These are phyloP conservation scores for Melanostoma mellinum DNA, from an alignment of 2,888 invertebrate genomes.

Conservation along the genomic window DNA sequence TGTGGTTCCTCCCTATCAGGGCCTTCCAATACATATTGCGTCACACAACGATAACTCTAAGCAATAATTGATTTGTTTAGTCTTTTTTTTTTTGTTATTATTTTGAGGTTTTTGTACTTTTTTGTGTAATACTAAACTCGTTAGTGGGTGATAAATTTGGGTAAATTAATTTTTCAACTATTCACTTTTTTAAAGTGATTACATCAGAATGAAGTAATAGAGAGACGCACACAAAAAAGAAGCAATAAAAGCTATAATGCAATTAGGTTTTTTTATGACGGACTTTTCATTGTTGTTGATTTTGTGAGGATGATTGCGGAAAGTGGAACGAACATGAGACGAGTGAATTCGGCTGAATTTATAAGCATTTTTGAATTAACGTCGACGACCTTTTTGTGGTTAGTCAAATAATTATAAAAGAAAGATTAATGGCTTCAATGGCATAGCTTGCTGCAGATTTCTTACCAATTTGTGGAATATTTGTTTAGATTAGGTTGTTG, in stretches of 20 bases:
- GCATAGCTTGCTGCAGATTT: too few species aligned
- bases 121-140: conserved; percentile 54
- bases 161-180: conserved; percentile 29
- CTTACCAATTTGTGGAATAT: too few species aligned
- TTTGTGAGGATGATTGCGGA: conserved; percentile 15
- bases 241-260: conserved; percentile 16
- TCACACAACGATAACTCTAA: conserved; percentile 20
- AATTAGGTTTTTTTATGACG: conserved; percentile 17
- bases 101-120: neutral
- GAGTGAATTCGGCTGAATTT: too few species aligned
- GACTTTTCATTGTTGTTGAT: neutral
- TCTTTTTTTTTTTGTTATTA: conserved; percentile 12
- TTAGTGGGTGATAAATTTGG: conserved; percentile 51
- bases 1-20: neutral
- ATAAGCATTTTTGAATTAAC: too few species aligned
- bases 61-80: conserved; percentile 12
- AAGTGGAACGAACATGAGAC: conserved; percentile 7
- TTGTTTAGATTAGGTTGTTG: too few species aligned
- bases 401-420: too few species aligned
- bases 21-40: conserved; percentile 2
- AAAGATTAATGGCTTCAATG: too few species aligned
- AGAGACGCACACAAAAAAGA: neutral
- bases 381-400: too few species aligned
- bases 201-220: conserved; percentile 61
- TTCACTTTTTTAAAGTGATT: conserved; percentile 45